Conservation (phyloP, 1,140 invertebrate genomes). For the Dicyema japonicum region DNA sequence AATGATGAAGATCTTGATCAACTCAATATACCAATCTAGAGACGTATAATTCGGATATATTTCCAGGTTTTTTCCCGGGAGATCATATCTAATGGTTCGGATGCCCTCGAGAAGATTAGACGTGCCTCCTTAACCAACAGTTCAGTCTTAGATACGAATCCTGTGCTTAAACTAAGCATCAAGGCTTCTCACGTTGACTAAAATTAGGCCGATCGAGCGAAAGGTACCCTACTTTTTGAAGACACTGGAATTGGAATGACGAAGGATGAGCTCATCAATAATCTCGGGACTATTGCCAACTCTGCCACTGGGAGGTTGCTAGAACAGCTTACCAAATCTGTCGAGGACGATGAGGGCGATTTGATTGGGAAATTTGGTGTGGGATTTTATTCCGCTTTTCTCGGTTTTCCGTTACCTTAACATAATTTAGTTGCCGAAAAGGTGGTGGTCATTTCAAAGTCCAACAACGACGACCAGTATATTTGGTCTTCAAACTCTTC, state of each 20-base stretch:
- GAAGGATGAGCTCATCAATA: conserved; percentile 59
- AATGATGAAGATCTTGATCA: no score
- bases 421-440: conserved; percentile 16
- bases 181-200: no score
- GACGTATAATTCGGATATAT: no score
- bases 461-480: conserved; percentile 62
- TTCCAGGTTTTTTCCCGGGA: conserved; percentile 4
- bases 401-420: conserved; percentile 15
- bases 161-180: conserved; percentile 4
- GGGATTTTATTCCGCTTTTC: conserved; percentile 80
- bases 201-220: conserved; percentile 69
- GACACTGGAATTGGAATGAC: conserved; percentile 97
- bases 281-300: conserved; percentile 91
- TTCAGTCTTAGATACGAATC: conserved; percentile 2
- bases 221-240: conserved; percentile 57
- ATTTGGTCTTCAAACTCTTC: conserved; percentile 70
- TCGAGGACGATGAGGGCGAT: conserved; percentile 27
- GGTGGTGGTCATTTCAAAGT: conserved; percentile 49
- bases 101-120: conserved; percentile 2
- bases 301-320: conserved; percentile 49
- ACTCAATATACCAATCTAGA: no score
- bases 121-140: conserved; percentile 4
- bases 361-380: conserved; percentile 56
- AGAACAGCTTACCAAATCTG: conserved; percentile 73
- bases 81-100: conserved; percentile 2